Evolutionary conservation across 2,797 vertebrate genomes (phyloP).

Genomic region (Clangula hyemalis): DNA sequence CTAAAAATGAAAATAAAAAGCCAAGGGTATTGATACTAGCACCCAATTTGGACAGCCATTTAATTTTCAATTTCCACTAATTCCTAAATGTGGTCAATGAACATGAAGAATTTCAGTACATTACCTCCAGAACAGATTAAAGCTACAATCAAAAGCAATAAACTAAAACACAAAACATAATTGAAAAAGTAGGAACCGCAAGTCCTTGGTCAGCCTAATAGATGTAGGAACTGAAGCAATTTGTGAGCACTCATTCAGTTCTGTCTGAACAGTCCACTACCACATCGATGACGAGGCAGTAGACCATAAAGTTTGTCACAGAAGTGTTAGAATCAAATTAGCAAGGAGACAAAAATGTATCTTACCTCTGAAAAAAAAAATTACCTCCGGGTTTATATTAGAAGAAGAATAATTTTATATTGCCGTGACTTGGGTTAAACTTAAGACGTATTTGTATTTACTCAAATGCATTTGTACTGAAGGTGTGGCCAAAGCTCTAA

Average conservation of each 20-base stretch:
- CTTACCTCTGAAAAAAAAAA: neutral
- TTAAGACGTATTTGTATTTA: neutral
- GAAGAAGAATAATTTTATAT: neutral
- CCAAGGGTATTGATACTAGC: neutral
- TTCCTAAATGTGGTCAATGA: conserved; percentile 18
- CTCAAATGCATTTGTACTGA: neutral
- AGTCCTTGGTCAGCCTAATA: conserved; percentile 39
- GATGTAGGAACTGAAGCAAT: conserved; percentile 10
- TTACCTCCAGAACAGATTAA: conserved; percentile 44
- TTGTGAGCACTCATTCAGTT: neutral
- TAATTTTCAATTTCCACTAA: conserved; percentile 26
- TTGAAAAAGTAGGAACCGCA: neutral
- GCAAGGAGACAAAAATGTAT: neutral
- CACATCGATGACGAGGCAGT: neutral
- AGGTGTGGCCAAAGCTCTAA: neutral
- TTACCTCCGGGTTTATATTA: neutral
- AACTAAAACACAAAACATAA: conserved; percentile 38
- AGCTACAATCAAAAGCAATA: conserved; percentile 46
- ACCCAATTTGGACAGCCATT: neutral
- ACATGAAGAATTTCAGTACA: conserved; percentile 23
- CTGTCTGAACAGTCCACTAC: neutral
- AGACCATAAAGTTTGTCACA: neutral
- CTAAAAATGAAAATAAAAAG: conserved; percentile 31
- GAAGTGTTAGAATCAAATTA: neutral
- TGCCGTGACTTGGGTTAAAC: neutral